These are phyloP conservation scores for Tenualosa ilisha DNA, from an alignment of 2,797 vertebrate genomes.

Conservation along the genomic window DNA sequence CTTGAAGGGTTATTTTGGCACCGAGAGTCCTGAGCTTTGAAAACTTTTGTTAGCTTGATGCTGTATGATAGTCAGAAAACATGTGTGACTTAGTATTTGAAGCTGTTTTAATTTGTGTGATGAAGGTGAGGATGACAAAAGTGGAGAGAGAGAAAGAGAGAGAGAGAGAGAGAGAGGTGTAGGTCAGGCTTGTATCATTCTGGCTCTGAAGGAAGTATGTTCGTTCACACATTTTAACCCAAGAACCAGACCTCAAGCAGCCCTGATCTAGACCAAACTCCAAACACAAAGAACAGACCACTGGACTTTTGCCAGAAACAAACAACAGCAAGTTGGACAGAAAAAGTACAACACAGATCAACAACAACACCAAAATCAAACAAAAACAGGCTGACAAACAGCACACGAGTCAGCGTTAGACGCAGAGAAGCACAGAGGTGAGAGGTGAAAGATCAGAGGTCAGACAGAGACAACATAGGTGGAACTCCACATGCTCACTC, in stretches of 20 bases:
- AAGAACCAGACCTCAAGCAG: slow-evolving; percentile 34
- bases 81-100: not conserved
- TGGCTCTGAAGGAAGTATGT: slow-evolving; percentile 8
- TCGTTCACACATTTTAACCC: not conserved
- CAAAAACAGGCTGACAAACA: slow-evolving; percentile 22
- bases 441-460: slow-evolving; percentile 26
- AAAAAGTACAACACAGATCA: slow-evolving; percentile 17
- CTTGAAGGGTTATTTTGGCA: not conserved
- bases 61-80: not conserved
- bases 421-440: slow-evolving; percentile 30
- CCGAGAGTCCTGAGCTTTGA: not conserved
- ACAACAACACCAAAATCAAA: slow-evolving; percentile 19
- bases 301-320: slow-evolving; percentile 16
- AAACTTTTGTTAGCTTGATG: not conserved
- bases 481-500: slow-evolving; percentile 48
- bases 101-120: slow-evolving; percentile 15
- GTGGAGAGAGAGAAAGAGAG: not conserved
- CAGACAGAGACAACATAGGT: slow-evolving; percentile 43
- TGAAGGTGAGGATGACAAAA: slow-evolving; percentile 29
- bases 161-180: slow-evolving; percentile 24
- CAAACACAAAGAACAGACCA: slow-evolving; percentile 27
- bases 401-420: slow-evolving; percentile 22
- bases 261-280: slow-evolving; percentile 45
- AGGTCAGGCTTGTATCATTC: slow-evolving; percentile 33
- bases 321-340: not conserved